These are phyloP conservation scores for Ametastegia equiseti DNA, from an alignment of 2,888 invertebrate genomes.

Conservation along the genomic window DNA sequence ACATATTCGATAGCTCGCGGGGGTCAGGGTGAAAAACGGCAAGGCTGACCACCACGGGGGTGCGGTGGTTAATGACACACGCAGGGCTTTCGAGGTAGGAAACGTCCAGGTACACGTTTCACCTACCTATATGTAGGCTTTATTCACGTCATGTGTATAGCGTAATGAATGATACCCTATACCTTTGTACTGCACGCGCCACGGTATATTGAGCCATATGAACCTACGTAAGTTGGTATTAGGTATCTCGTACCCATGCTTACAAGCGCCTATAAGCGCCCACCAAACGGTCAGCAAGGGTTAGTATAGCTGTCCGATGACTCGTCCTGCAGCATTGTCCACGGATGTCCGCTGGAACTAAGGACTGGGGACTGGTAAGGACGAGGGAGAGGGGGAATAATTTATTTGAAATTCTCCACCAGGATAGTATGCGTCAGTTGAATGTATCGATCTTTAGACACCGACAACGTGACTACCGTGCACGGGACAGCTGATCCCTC, in stretches of 20 bases:
- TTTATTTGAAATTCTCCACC: constrained; percentile 29
- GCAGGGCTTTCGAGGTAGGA: background rate
- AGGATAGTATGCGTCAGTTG: constrained; percentile 20
- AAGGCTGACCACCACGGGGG: background rate
- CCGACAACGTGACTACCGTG: constrained; percentile 32
- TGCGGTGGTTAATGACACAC: constrained; percentile 26
- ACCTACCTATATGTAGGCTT: background rate
- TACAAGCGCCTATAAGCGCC: too few relatives aligned
- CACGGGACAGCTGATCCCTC: too few relatives aligned
- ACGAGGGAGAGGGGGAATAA: constrained; percentile 6
- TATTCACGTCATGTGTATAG: too few relatives aligned
- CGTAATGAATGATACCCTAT: too few relatives aligned
- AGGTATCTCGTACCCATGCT: background rate
- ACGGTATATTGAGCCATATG: too few relatives aligned
- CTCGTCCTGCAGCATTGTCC: background rate
- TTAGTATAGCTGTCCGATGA: background rate
- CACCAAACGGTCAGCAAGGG: constrained; percentile 21
- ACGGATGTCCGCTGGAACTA: background rate
- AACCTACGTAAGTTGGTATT: too few relatives aligned
- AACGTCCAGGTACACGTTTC: background rate
- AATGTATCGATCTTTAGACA: constrained; percentile 35
- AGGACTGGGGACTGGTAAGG: background rate
- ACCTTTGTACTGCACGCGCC: too few relatives aligned
- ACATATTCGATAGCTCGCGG: too few relatives aligned
- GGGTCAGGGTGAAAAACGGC: constrained; percentile 2